Percentiles rank a stretch among this genome's conserved stretches.
phyloP scores from a whole-genome alignment of 2,797 vertebrate species.

The Myripristis jacobus region DNA sequence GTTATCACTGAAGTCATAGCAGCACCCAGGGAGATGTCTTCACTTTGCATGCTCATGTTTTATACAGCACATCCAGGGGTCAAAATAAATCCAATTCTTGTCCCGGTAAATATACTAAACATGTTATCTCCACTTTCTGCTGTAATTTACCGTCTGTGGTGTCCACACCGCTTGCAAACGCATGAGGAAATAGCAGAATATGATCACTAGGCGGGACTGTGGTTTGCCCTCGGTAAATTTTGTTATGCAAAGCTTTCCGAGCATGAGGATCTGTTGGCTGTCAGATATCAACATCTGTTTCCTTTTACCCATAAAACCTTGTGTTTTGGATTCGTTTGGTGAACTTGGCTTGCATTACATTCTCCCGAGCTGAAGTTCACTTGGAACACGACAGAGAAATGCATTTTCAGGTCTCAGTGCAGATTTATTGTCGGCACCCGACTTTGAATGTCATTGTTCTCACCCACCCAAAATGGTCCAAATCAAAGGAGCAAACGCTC shows the following conservation, averaged over 20 bases:
- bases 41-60: no score
- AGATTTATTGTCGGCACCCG: neutral
- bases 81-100: neutral
- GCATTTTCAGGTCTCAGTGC: neutral
- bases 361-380: neutral
- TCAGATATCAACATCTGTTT: neutral
- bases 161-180: neutral
- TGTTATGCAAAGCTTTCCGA: neutral
- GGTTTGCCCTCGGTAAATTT: neutral
- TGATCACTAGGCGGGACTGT: neutral
- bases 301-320: neutral
- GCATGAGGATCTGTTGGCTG: neutral
- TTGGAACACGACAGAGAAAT: neutral
- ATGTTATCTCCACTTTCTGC: neutral
- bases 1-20: no score
- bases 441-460: neutral
- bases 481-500: neutral
- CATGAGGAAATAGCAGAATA: neutral
- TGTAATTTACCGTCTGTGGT: neutral
- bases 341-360: neutral
- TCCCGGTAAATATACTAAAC: neutral
- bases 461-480: neutral
- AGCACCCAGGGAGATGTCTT: no score
- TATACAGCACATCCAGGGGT: no score
- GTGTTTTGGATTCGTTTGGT: neutral